Percentiles rank a stretch among this genome's conserved stretches.
These are phyloP conservation scores for Marasmarcha lunaedactyla DNA, from an alignment of 2,888 invertebrate genomes.

Conservation along the genomic window DNA sequence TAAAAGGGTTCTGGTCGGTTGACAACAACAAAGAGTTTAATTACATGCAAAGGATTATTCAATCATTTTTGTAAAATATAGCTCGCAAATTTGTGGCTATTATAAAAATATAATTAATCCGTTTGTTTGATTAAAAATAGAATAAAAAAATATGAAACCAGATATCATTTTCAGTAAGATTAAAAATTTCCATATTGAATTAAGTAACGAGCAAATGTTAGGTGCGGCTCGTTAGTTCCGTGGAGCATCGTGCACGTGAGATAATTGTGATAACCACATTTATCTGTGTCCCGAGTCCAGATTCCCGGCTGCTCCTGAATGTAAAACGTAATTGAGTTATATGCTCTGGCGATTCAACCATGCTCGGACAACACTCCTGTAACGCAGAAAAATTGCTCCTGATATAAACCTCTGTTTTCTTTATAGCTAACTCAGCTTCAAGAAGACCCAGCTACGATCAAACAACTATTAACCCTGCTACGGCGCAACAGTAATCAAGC, in stretches of 20 bases:
- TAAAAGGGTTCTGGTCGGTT: too few relatives aligned
- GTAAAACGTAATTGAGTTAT: constrained; percentile 58
- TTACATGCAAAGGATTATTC: too few relatives aligned
- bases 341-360: constrained; percentile 17
- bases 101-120: too few relatives aligned
- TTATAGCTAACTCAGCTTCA: neutral
- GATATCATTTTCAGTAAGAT: constrained; percentile 4
- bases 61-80: too few relatives aligned
- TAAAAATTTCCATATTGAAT: constrained; percentile 7
- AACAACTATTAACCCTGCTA: neutral
- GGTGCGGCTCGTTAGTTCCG: constrained; percentile 36
- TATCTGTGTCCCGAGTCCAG: constrained; percentile 40
- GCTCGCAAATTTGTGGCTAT: too few relatives aligned
- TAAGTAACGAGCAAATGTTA: neutral
- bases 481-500: constrained; percentile 1
- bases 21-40: too few relatives aligned
- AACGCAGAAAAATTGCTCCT: neutral
- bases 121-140: too few relatives aligned
- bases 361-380: neutral
- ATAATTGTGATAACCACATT: constrained; percentile 59
- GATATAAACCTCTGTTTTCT: neutral
- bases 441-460: neutral
- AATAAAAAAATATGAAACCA: too few relatives aligned
- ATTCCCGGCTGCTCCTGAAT: constrained; percentile 43
- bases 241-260: constrained; percentile 24